Conservation (phyloP, 92 coral and sea anemone species). For the Umimayanthus kanabou region DNA sequence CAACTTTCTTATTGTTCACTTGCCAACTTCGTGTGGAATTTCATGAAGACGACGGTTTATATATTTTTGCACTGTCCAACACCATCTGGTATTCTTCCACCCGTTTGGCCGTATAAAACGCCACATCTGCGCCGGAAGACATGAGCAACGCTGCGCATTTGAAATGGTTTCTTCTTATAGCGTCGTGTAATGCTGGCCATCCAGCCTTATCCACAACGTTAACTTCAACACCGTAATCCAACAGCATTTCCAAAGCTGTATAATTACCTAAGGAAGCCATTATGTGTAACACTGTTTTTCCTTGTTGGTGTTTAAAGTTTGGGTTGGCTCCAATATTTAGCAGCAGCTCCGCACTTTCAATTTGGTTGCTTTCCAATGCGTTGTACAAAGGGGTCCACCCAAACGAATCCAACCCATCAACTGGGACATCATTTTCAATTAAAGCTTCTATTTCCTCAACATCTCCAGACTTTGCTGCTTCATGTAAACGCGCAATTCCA, state of each 20-base stretch:
- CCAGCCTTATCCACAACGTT: conserved; percentile 63
- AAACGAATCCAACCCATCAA: conserved; percentile 59
- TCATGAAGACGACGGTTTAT: background rate
- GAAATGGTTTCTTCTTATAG: conserved; percentile 58
- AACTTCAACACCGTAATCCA: conserved; percentile 61
- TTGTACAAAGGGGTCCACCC: conserved; percentile 75
- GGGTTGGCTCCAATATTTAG: conserved; percentile 64
- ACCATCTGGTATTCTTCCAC: conserved; percentile 55
- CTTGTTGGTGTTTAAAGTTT: conserved; percentile 55
- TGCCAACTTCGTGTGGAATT: too few relatives aligned
- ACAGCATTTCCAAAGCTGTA: conserved; percentile 67
- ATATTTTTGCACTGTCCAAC: conserved; percentile 1
- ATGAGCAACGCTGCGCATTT: conserved; percentile 83
- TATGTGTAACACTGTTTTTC: conserved; percentile 70
- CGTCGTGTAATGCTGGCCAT: conserved; percentile 88
- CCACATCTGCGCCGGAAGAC: conserved; percentile 70
- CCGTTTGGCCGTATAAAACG: conserved; percentile 70
- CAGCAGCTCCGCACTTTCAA: conserved; percentile 70
- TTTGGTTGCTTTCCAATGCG: conserved; percentile 67
- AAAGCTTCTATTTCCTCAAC: conserved; percentile 50
- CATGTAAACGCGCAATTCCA: conserved; percentile 61
- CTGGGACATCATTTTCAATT: conserved; percentile 57
- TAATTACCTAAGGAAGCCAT: conserved; percentile 68
- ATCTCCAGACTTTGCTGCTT: conserved; percentile 75
- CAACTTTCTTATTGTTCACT: background rate